These are phyloP conservation scores for Elaphurus davidianus DNA, from an alignment of 2,113 vertebrate genomes.

Conservation along the genomic window DNA sequence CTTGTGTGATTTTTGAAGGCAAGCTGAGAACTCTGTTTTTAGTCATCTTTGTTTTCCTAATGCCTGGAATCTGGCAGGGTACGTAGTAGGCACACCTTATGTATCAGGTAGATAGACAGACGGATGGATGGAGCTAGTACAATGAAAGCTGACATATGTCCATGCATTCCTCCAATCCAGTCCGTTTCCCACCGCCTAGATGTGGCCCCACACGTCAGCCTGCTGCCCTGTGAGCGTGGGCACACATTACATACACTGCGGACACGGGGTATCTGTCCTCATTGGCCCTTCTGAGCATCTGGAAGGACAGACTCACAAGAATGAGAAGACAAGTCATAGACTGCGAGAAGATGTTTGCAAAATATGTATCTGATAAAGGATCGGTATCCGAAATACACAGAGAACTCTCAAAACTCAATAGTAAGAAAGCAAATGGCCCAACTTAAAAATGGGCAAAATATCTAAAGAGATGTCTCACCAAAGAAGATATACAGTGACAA, in stretches of 20 bases:
- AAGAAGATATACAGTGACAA: neutral
- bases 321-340: neutral
- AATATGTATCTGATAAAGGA: neutral
- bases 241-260: fast-evolving
- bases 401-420: neutral
- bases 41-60: neutral
- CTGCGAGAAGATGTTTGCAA: neutral
- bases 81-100: too few species aligned
- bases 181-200: neutral
- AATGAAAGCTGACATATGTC: neutral
- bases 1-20: neutral
- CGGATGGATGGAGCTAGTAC: neutral
- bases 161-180: neutral
- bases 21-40: neutral
- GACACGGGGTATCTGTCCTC: neutral
- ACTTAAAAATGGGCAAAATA: neutral
- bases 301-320: neutral
- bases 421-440: neutral
- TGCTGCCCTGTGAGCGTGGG: neutral
- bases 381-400: neutral
- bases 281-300: neutral
- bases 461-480: neutral
- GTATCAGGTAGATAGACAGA: fast-evolving
- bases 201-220: neutral
- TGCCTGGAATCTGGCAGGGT: neutral